A percentile compares a stretch with the other conserved stretches of the same genome.
Conservation (phyloP, 2,113 vertebrate species). For the Thinocorus orbignyianus region DNA sequence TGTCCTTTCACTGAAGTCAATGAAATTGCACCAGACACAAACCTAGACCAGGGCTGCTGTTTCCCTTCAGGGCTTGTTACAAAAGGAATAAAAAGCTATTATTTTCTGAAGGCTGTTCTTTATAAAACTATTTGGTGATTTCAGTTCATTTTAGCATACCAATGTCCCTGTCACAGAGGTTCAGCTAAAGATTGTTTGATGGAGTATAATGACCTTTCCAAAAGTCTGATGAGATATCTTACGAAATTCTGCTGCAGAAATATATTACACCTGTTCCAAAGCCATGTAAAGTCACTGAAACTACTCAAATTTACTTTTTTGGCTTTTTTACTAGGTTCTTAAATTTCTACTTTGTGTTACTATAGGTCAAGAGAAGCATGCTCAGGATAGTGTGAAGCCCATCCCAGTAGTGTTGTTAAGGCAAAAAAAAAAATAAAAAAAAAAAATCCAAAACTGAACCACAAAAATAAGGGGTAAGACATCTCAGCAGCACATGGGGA, state of each 20-base stretch:
- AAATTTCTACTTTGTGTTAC: background rate
- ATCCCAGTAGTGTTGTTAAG: background rate
- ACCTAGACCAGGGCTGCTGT: background rate
- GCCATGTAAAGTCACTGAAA: background rate
- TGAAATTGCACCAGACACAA: background rate
- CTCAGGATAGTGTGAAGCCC: background rate
- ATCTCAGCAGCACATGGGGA: background rate
- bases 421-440: background rate
- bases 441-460: background rate
- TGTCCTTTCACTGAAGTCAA: background rate
- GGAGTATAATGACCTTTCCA: background rate
- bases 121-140: background rate
- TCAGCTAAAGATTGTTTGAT: background rate
- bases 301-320: background rate
- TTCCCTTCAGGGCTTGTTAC: background rate
- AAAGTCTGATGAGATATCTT: background rate
- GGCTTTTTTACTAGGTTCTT: background rate
- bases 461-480: background rate
- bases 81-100: background rate
- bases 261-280: background rate
- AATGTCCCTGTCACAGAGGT: background rate
- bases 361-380: background rate
- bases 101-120: background rate
- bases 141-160: background rate
- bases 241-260: background rate